Conservation (phyloP, 2,113 vertebrate genomes). For the Spea bombifrons region DNA sequence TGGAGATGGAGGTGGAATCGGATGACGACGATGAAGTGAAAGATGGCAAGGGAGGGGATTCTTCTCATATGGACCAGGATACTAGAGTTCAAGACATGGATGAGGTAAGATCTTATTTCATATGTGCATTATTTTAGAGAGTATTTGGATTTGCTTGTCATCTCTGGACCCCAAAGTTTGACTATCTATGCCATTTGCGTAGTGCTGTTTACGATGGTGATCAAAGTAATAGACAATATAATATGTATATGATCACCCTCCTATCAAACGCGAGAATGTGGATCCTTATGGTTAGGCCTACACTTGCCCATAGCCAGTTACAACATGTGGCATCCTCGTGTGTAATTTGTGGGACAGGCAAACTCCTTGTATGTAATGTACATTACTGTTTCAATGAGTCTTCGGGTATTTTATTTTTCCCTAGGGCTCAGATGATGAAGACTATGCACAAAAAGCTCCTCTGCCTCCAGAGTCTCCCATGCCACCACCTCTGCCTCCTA, state of each 20-base stretch:
- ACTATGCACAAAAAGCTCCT: conserved; percentile 86
- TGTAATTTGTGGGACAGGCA: too few species aligned
- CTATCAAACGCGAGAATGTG: too few species aligned
- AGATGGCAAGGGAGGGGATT: conserved; percentile 70
- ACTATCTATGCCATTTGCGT: too few species aligned
- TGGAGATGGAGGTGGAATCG: conserved; percentile 98
- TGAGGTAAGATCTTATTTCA: conserved; percentile 71
- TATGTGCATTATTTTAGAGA: neutral
- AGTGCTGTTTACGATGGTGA: too few species aligned
- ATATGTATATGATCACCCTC: too few species aligned
- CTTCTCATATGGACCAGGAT: conserved; percentile 88
- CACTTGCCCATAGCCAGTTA: too few species aligned
- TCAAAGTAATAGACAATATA: too few species aligned
- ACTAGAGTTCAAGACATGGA: conserved; percentile 99
- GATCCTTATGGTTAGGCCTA: too few species aligned
- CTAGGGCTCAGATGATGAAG: conserved; percentile 96
- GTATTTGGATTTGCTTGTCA: neutral
- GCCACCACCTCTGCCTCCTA: conserved; percentile 93
- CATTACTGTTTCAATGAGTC: neutral
- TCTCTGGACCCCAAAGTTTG: too few species aligned
- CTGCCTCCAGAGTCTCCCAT: conserved; percentile 91
- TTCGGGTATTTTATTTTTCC: conserved; percentile 23
- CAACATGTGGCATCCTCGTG: too few species aligned
- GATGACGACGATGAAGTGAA: conserved; percentile 90
- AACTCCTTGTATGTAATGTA: neutral